Evolutionary conservation across 2,113 vertebrate species (phyloP).

Genomic region (Cryptotis parvus): DNA sequence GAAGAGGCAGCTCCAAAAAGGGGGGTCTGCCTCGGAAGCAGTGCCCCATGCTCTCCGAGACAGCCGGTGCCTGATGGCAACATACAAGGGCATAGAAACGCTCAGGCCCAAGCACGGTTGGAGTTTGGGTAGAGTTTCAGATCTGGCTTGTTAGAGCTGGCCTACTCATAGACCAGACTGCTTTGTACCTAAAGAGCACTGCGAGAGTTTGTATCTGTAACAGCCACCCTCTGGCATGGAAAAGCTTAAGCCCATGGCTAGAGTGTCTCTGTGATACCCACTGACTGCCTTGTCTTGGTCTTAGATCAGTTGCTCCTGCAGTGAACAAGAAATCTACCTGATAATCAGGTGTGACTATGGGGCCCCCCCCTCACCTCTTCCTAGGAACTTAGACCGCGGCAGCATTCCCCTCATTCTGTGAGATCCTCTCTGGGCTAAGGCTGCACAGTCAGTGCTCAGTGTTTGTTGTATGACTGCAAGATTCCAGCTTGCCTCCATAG

Average conservation of each 20-base stretch:
- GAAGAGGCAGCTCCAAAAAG: slow-evolving; percentile 80
- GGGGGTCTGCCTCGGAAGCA: slow-evolving; percentile 75
- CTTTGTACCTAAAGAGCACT: slow-evolving; percentile 45
- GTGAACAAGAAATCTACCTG: neutral
- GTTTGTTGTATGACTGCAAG: neutral
- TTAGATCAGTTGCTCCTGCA: neutral
- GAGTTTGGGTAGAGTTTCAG: slow-evolving; percentile 58
- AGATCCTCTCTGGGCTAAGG: neutral
- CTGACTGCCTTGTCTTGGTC: neutral
- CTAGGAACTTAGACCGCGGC: neutral
- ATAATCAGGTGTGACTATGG: neutral
- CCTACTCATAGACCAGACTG: slow-evolving; percentile 22
- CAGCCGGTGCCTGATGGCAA: slow-evolving; percentile 70
- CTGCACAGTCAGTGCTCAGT: neutral
- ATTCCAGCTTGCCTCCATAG: neutral
- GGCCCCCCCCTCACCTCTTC: neutral
- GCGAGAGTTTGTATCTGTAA: neutral
- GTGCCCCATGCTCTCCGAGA: slow-evolving; percentile 80
- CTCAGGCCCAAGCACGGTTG: slow-evolving; percentile 60
- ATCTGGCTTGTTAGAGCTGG: slow-evolving; percentile 56
- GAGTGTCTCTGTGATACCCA: slow-evolving; percentile 9
- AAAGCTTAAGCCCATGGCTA: slow-evolving; percentile 3
- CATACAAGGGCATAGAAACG: slow-evolving; percentile 75
- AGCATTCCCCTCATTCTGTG: neutral
- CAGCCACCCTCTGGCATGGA: slow-evolving; percentile 18